These are phyloP conservation scores for Heloderma charlesbogerti DNA, from an alignment of 2,113 vertebrate genomes.

Conservation along the genomic window DNA sequence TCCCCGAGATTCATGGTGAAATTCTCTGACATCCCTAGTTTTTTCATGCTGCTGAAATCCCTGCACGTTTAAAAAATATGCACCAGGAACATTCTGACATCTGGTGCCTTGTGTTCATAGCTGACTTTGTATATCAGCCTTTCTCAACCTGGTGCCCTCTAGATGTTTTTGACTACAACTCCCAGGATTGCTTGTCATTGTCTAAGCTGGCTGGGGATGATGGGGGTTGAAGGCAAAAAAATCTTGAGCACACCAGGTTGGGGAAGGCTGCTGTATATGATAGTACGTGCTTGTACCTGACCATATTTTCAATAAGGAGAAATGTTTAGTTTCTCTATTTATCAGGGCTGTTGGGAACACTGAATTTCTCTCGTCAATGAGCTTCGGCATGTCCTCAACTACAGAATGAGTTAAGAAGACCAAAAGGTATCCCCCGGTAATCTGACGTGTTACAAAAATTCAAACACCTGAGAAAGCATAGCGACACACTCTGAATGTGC, in stretches of 20 bases:
- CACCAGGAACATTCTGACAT: not conserved
- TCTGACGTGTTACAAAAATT: not conserved
- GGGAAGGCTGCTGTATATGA: no score
- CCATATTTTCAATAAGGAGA: not conserved
- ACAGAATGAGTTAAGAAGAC: not conserved
- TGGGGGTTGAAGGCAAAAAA: no score
- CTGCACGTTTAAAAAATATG: not conserved
- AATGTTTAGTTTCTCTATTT: not conserved
- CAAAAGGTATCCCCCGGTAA: not conserved
- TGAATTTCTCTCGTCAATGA: not conserved
- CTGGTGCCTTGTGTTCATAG: not conserved
- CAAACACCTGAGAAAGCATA: slow-evolving; percentile 11
- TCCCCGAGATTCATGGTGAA: no score
- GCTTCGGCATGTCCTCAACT: not conserved
- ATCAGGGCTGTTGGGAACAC: not conserved
- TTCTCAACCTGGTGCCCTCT: no score
- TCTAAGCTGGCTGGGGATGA: no score
- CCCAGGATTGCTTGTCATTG: no score
- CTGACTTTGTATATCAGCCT: not conserved
- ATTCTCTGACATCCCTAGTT: no score
- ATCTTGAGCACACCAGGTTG: no score
- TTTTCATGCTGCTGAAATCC: not conserved
- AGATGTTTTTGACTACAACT: no score
- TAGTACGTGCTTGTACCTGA: not conserved
- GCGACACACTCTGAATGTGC: not conserved